Percentiles rank a stretch among this genome's conserved stretches.
Evolutionary conservation across 2,888 invertebrate species (phyloP).

Genomic region (Crepidodera aurea): DNA sequence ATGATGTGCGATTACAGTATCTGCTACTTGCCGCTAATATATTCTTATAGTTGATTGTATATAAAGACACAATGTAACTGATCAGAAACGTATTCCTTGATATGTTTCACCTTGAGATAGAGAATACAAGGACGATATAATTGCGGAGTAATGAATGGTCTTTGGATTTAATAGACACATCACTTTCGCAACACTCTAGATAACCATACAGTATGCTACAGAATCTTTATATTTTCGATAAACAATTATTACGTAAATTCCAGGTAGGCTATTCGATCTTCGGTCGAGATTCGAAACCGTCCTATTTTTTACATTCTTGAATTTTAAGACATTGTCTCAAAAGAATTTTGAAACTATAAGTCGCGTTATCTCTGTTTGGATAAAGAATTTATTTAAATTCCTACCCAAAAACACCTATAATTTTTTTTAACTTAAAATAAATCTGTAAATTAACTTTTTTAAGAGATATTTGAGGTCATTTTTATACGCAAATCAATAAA

Average conservation of each 20-base stretch:
- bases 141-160: conserved; percentile 20
- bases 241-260: conserved; percentile 23
- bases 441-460: too few species aligned
- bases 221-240: conserved; percentile 15
- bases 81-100: conserved; percentile 16
- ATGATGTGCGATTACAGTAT: neutral
- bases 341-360: too few species aligned
- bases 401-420: too few species aligned
- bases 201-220: conserved; percentile 15
- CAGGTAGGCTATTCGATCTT: conserved; percentile 11
- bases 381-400: too few species aligned
- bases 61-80: conserved; percentile 13
- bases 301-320: neutral
- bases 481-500: too few species aligned
- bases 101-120: conserved; percentile 22
- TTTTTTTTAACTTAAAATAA: too few species aligned
- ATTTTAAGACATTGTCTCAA: too few species aligned
- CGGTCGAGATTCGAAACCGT: neutral
- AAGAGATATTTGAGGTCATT: too few species aligned
- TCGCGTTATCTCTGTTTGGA: too few species aligned
- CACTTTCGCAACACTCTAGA: conserved; percentile 22
- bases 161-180: conserved; percentile 19
- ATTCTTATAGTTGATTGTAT: neutral
- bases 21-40: neutral
- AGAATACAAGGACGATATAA: conserved; percentile 19